Evolutionary conservation across 2,113 vertebrate species (phyloP).

Genomic region (Pipa parva): DNA sequence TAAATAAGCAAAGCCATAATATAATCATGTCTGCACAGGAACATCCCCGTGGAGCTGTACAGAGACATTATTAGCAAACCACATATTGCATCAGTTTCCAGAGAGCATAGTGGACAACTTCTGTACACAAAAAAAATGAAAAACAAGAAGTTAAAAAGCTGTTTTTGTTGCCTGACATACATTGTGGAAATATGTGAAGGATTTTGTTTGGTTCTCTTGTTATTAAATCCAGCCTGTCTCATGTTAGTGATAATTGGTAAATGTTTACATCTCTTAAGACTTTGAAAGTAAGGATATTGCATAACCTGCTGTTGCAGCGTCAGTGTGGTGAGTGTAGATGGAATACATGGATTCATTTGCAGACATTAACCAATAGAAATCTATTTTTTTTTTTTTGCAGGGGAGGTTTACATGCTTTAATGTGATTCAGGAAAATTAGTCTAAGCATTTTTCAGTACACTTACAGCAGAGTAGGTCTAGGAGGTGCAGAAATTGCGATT

Average conservation of each 20-base stretch:
- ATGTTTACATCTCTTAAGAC: constrained; percentile 36
- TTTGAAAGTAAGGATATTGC: constrained; percentile 29
- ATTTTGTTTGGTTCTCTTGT: constrained; percentile 17
- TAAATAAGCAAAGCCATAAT: too few relatives aligned
- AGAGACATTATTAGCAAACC: neutral
- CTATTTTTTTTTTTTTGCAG: too few relatives aligned
- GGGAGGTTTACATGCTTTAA: too few relatives aligned
- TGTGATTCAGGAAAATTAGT: too few relatives aligned
- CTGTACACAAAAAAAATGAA: constrained; percentile 5
- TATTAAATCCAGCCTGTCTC: constrained; percentile 14
- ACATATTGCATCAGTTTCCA: constrained; percentile 12
- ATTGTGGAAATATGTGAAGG: constrained; percentile 9
- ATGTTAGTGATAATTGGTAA: constrained; percentile 28
- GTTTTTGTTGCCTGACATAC: constrained; percentile 9
- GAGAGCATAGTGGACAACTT: neutral
- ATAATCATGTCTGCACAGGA: constrained; percentile 4
- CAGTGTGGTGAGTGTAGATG: neutral
- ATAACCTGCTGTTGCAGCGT: constrained; percentile 11
- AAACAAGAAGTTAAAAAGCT: too few relatives aligned
- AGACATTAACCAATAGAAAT: too few relatives aligned
- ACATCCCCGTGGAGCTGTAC: neutral
- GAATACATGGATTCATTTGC: constrained; percentile 7
- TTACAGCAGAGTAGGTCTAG: too few relatives aligned
- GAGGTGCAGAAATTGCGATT: too few relatives aligned
- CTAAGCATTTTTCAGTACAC: too few relatives aligned